A percentile compares a stretch with the other conserved stretches of the same genome.
These are phyloP conservation scores for Paramormyrops hopkinsi DNA, from an alignment of 2,797 vertebrate genomes.

Conservation along the genomic window DNA sequence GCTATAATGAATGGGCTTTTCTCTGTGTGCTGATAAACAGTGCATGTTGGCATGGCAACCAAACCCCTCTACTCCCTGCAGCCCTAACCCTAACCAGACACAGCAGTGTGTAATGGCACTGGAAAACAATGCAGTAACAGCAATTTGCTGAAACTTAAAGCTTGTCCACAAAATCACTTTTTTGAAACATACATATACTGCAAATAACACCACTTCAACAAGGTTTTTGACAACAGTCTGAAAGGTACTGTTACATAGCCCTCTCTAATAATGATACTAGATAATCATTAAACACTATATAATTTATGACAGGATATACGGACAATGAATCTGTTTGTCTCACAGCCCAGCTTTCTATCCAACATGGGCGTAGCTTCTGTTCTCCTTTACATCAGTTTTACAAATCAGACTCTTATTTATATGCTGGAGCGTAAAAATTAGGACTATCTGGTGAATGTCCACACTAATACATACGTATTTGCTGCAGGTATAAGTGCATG, in stretches of 20 bases:
- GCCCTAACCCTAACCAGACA: neutral
- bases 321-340: neutral
- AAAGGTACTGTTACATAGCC: neutral
- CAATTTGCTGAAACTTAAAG: neutral
- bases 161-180: neutral
- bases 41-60: conserved; percentile 26
- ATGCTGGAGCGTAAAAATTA: neutral
- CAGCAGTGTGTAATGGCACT: neutral
- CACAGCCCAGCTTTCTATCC: neutral
- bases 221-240: neutral
- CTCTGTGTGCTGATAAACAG: conserved; percentile 17
- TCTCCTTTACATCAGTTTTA: neutral
- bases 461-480: neutral
- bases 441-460: neutral
- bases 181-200: neutral
- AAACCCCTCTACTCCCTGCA: neutral
- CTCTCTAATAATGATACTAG: neutral
- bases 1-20: neutral
- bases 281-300: neutral
- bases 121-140: neutral
- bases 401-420: neutral
- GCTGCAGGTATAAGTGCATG: neutral
- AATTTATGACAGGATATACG: neutral
- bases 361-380: neutral
- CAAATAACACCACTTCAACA: neutral